These are phyloP conservation scores for Cheilinus undulatus DNA, from an alignment of 2,113 vertebrate genomes.

Conservation along the genomic window DNA sequence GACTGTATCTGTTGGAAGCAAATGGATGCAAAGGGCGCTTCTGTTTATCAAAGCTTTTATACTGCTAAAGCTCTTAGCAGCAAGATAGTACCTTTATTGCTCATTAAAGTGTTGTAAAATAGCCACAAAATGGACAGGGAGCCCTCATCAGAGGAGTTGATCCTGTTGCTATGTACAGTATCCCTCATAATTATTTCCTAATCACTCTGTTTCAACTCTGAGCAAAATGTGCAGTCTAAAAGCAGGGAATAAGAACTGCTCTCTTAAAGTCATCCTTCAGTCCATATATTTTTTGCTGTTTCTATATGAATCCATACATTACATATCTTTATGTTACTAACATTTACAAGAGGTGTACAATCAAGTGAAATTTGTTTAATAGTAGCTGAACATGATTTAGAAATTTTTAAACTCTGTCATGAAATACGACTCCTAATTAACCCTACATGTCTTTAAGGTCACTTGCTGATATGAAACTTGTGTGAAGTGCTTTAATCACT, in stretches of 20 bases:
- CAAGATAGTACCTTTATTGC: constrained; percentile 54
- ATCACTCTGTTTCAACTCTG: background rate
- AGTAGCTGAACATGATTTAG: background rate
- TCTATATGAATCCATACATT: background rate
- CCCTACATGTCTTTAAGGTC: background rate
- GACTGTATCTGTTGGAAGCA: constrained; percentile 6
- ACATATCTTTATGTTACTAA: background rate
- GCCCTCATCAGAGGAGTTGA: constrained; percentile 10
- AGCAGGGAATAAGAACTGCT: background rate
- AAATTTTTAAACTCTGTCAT: background rate
- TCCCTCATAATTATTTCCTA: background rate
- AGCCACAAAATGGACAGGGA: background rate
- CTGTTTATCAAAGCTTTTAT: constrained; percentile 7
- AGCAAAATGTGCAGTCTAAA: background rate
- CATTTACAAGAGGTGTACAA: background rate
- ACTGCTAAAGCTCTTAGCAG: constrained; percentile 25
- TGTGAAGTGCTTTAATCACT: no score
- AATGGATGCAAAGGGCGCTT: constrained; percentile 23
- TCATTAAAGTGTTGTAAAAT: constrained; percentile 22
- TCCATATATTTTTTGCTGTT: background rate
- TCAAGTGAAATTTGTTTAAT: background rate
- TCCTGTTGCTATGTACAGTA: constrained; percentile 7
- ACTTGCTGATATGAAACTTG: no score
- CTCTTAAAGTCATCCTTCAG: background rate
- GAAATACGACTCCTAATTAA: background rate